Base-by-base conservation (phyloP, 2,113 vertebrate genomes). In the Nycticebus coucang region DNA sequence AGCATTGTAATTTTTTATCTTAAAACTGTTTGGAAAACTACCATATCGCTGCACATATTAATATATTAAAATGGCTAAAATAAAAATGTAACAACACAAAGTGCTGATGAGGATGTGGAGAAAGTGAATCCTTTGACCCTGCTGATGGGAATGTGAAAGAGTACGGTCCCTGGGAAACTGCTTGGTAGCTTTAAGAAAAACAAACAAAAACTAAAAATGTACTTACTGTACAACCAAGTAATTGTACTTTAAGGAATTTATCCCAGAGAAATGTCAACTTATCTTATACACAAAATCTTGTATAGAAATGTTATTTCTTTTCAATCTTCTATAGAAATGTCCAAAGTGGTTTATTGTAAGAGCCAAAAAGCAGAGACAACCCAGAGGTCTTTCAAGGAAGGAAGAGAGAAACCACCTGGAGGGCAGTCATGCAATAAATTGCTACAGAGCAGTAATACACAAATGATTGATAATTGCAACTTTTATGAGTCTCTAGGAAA, bases 361-460 rank as follows among this genome's bases (percentile, higher is more conserved):
- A n/a, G 28, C 77, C 30, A 28, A 59, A 41, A 24, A 7, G 11
- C 5, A 1, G 28, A 50, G 64, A 19, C 21, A 7, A 15, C 21
- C 3, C 33, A n/a, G 28, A 45, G 45, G 18, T 5, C 17, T 35
- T 4, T 77, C 35, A 57, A 15, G 9, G 3, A 37, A 21, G 2
- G 24, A 33, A 15, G 17, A 12, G 15, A n/a, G 24, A n/a, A n/a
- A 28, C 8, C 18, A 21, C 2, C 41, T 55, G 13, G 14, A 33
- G n/a, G 24, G 17, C 7, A 13, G 33, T 10, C 57, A 35, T 9
- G 0, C 21, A 4, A 4, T 57, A 7, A 50, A 68, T 30, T 37
- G 14, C 3, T 10, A 33, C n/a, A 1, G 2, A 69, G n/a, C 5
- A 30, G 13, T 12, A 1, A 19, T 28, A 50, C 45, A 66, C 2